Evolutionary conservation across 2,888 invertebrate species (phyloP).

Genomic region (Trachelus tabidus): DNA sequence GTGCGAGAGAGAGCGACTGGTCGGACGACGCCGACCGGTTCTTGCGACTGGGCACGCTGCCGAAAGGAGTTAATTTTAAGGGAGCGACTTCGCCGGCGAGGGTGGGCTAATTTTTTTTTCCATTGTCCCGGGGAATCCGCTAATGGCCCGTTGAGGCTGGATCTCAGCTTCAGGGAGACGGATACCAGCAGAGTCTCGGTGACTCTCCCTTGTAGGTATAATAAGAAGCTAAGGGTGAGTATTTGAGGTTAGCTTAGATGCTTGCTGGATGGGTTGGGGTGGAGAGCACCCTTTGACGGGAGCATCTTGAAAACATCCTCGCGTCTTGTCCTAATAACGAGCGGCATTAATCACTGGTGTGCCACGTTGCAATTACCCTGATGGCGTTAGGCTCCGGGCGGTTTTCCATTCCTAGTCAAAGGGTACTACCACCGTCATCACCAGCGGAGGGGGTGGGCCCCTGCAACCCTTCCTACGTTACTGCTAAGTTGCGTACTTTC

Average conservation of each 20-base stretch:
- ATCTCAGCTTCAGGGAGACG: background rate
- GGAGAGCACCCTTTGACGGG: conserved; percentile 42
- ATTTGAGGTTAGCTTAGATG: background rate
- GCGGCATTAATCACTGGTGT: conserved; percentile 55
- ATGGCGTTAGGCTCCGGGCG: conserved; percentile 43
- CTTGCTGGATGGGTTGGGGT: background rate
- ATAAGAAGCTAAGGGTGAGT: background rate
- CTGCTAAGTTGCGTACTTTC: background rate
- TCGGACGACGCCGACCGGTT: background rate
- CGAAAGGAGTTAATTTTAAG: conserved; percentile 9
- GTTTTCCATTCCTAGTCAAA: conserved; percentile 36
- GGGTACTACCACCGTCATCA: conserved; percentile 16
- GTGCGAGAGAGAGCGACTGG: background rate
- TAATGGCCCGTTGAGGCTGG: background rate
- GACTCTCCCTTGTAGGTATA: background rate
- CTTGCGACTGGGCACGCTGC: background rate
- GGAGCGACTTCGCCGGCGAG: conserved; percentile 1
- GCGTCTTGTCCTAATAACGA: conserved; percentile 54
- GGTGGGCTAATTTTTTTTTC: conserved; percentile 5
- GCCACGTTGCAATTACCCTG: conserved; percentile 53
- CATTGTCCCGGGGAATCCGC: conserved; percentile 7
- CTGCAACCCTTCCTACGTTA: background rate
- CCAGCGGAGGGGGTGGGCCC: no score
- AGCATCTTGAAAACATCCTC: conserved; percentile 45
- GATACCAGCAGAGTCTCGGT: background rate